Evolutionary conservation across 1,140 invertebrate species (phyloP).

Genomic region (Drosophila funebris): DNA sequence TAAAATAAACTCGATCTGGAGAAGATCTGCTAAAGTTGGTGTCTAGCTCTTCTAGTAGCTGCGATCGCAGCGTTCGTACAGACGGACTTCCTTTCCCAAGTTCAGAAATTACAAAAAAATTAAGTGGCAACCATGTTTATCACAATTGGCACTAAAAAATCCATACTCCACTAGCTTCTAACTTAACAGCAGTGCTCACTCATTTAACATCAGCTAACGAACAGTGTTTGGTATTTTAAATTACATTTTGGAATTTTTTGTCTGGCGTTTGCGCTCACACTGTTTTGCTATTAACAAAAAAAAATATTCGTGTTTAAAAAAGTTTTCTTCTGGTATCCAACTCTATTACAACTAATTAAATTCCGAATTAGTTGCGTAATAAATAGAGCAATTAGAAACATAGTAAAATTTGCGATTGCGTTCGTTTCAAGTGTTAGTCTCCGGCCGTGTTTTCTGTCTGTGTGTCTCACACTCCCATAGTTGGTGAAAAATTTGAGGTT

Average conservation of each 20-base stretch:
- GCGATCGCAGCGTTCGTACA: no score
- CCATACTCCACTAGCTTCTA: no score
- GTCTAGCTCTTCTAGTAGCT: no score
- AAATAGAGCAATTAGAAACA: not conserved
- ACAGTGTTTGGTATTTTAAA: no score
- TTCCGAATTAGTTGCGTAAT: conserved; percentile 15
- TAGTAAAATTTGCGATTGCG: not conserved
- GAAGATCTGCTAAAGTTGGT: no score
- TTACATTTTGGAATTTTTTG: not conserved
- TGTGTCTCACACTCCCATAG: conserved; percentile 3
- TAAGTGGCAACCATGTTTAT: no score
- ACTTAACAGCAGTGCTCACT: conserved; percentile 10
- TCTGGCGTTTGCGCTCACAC: not conserved
- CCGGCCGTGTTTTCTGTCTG: not conserved
- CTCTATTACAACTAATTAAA: conserved; percentile 13
- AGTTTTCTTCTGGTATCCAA: conserved; percentile 20
- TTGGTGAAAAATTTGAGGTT: conserved; percentile 64
- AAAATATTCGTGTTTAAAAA: conserved; percentile 37
- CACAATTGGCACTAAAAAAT: no score
- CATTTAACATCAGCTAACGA: not conserved
- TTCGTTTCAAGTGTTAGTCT: not conserved
- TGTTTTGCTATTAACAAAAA: conserved; percentile 20
- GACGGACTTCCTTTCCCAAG: no score
- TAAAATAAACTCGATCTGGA: no score
- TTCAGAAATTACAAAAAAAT: no score